phyloP scores from a whole-genome alignment of 2,797 vertebrate species.

The Choloepus didactylus region DNA sequence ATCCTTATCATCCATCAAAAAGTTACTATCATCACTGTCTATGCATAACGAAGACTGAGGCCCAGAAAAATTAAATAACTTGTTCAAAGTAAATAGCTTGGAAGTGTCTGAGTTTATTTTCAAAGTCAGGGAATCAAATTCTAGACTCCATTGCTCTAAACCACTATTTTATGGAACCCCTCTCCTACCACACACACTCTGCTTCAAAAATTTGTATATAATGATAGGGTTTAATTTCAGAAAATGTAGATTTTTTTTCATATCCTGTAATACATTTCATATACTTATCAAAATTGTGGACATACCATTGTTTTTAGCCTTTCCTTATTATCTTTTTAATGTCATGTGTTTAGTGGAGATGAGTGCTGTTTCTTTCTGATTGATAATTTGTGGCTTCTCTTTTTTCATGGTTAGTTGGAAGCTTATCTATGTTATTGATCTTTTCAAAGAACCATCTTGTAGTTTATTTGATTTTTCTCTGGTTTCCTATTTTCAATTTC shows the following conservation, averaged over 20 bases:
- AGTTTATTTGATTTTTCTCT: no score
- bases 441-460: no score
- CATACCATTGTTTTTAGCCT: no score
- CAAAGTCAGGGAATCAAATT: background rate
- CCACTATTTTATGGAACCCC: background rate
- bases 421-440: no score
- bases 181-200: background rate
- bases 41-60: background rate
- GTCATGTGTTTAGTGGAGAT: no score
- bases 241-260: background rate
- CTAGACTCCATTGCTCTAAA: background rate
- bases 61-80: background rate
- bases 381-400: no score
- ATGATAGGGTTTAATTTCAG: background rate
- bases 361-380: no score
- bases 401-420: no score
- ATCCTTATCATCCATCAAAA: background rate
- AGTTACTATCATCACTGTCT: background rate
- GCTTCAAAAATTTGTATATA: background rate
- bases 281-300: background rate
- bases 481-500: no score
- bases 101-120: background rate
- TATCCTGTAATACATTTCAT: background rate
- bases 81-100: background rate
- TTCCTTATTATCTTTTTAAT: no score